Evolutionary conservation across 2,888 invertebrate species (phyloP).

Genomic region (Augiades crinisus): DNA sequence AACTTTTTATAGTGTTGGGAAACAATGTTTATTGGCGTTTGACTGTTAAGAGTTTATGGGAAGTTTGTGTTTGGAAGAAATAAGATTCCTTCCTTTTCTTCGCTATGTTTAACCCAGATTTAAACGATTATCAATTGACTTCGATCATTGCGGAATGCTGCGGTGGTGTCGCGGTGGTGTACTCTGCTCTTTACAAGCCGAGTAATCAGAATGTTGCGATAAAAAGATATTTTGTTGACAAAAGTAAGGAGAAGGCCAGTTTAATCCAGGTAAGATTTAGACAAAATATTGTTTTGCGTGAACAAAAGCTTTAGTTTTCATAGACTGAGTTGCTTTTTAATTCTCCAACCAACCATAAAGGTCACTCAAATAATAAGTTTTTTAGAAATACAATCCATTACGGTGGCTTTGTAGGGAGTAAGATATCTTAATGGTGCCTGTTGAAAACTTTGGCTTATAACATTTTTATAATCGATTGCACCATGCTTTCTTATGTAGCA

Average conservation of each 20-base stretch:
- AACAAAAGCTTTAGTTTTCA: too few species aligned
- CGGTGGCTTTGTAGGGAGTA: too few species aligned
- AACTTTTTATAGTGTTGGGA: slow-evolving; percentile 21
- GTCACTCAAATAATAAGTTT: too few species aligned
- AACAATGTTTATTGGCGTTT: slow-evolving; percentile 19
- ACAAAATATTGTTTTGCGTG: too few species aligned
- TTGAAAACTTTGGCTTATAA: too few species aligned
- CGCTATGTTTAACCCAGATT: slow-evolving; percentile 81
- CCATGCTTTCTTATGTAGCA: too few species aligned
- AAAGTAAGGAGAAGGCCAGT: slow-evolving; percentile 82
- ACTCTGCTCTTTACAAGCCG: slow-evolving; percentile 85
- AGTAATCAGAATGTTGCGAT: slow-evolving; percentile 86
- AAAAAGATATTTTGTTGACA: slow-evolving; percentile 89
- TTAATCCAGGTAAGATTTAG: slow-evolving; percentile 74
- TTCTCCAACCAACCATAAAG: too few species aligned
- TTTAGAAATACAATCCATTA: too few species aligned
- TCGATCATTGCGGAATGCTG: slow-evolving; percentile 86
- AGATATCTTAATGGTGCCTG: too few species aligned
- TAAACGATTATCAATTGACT: slow-evolving; percentile 84
- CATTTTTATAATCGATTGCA: too few species aligned
- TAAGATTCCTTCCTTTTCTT: not conserved
- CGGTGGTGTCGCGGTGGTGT: slow-evolving; percentile 86
- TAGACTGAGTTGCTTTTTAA: too few species aligned
- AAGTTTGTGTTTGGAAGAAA: not conserved
- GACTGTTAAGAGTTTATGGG: slow-evolving; percentile 1